phyloP scores from a whole-genome alignment of 1,140 invertebrate species.

The Homarus americanus region DNA sequence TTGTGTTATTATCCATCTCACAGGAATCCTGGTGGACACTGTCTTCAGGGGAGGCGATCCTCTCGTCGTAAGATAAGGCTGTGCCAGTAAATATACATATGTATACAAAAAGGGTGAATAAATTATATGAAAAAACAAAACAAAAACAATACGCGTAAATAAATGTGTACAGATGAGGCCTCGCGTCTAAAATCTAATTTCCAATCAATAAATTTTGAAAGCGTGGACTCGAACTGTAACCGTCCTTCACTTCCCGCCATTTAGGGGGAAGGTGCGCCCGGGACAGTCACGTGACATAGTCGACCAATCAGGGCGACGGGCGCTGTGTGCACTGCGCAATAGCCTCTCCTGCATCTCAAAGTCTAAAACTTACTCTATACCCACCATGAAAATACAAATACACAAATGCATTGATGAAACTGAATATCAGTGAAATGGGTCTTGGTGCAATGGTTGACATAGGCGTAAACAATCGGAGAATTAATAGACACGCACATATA shows the following conservation, averaged over 20 bases:
- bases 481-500: neutral
- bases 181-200: slow-evolving; percentile 1
- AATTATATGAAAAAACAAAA: no score
- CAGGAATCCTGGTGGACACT: no score
- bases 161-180: neutral
- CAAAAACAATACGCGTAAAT: neutral
- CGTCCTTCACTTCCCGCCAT: neutral
- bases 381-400: neutral
- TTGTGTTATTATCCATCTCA: no score
- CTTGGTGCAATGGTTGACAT: neutral
- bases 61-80: no score
- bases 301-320: neutral
- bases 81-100: no score
- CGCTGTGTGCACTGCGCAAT: neutral
- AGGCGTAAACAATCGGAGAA: neutral
- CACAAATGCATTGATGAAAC: neutral
- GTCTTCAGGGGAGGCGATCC: no score
- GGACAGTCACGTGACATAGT: neutral
- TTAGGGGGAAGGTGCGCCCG: neutral
- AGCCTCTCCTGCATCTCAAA: no score
- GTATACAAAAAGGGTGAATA: no score
- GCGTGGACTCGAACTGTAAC: neutral
- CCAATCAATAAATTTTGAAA: slow-evolving; percentile 17
- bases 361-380: neutral
- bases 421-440: neutral